These are phyloP conservation scores for Pedionomus torquatus DNA, from an alignment of 2,113 vertebrate species.

Conservation along the genomic window DNA sequence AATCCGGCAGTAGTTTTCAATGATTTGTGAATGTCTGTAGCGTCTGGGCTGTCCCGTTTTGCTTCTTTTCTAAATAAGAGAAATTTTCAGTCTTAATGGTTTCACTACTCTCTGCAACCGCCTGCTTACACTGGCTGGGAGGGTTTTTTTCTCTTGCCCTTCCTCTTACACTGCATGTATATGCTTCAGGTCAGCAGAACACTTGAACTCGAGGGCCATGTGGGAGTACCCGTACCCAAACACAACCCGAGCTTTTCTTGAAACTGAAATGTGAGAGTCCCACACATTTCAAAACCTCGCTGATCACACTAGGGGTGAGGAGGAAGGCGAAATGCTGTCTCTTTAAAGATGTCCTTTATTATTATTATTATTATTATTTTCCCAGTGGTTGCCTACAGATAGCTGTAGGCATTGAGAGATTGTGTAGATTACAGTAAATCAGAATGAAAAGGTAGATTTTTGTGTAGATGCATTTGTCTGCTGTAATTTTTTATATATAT, in stretches of 20 bases:
- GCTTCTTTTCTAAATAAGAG: not conserved
- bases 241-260: constrained; percentile 42
- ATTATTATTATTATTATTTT: constrained; percentile 51
- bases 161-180: not conserved
- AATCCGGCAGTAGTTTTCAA: not conserved
- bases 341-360: constrained; percentile 79
- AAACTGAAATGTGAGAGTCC: constrained; percentile 65
- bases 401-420: constrained; percentile 83
- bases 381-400: constrained; percentile 63
- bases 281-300: constrained; percentile 59
- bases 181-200: constrained; percentile 29
- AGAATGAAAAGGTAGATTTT: constrained; percentile 94
- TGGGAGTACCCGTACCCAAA: constrained; percentile 3
- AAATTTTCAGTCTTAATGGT: constrained; percentile 15
- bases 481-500: constrained; percentile 99
- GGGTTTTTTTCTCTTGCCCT: not conserved
- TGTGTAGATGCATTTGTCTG: constrained; percentile 99
- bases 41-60: not conserved
- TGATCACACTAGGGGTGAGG: constrained; percentile 53
- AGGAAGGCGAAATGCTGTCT: constrained; percentile 79
- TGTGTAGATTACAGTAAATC: constrained; percentile 95
- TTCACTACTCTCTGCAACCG: constrained; percentile 8
- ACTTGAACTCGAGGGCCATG: constrained; percentile 24
- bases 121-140: constrained; percentile 27
- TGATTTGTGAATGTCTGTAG: not conserved